These are phyloP conservation scores for Taurulus bubalis DNA, from an alignment of 2,113 vertebrate species.

Conservation along the genomic window DNA sequence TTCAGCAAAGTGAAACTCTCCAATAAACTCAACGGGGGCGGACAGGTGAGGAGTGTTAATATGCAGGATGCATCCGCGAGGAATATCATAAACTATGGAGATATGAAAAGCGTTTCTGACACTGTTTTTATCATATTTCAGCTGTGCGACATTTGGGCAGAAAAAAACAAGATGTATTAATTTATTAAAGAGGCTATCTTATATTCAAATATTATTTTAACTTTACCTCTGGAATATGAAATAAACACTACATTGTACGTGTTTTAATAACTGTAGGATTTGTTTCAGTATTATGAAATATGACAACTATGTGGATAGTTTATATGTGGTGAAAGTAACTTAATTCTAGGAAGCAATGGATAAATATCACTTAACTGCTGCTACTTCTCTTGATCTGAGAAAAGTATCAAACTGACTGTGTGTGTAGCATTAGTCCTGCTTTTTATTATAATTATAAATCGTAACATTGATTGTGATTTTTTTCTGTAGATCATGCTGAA, in stretches of 20 bases:
- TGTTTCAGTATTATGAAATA: background rate
- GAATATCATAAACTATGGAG: too few species aligned
- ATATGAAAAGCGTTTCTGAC: background rate
- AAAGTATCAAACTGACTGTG: too few species aligned
- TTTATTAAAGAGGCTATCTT: background rate
- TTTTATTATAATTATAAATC: background rate
- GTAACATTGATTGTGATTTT: background rate
- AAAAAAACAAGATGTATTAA: background rate
- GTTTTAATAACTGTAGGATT: background rate
- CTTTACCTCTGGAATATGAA: background rate
- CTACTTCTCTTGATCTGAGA: background rate
- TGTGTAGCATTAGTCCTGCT: background rate
- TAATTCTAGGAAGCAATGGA: background rate
- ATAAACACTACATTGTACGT: background rate
- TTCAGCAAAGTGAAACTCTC: conserved; percentile 89
- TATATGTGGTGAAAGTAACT: background rate
- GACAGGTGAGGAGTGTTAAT: conserved; percentile 82
- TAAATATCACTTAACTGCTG: background rate
- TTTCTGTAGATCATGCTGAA: conserved; percentile 85
- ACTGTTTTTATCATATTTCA: background rate
- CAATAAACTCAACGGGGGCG: conserved; percentile 87
- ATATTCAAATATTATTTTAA: background rate
- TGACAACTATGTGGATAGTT: background rate
- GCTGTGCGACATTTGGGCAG: background rate
- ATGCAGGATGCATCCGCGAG: background rate